These are phyloP conservation scores for Lycia hirtaria DNA, from an alignment of 2,888 invertebrate species.

Conservation along the genomic window DNA sequence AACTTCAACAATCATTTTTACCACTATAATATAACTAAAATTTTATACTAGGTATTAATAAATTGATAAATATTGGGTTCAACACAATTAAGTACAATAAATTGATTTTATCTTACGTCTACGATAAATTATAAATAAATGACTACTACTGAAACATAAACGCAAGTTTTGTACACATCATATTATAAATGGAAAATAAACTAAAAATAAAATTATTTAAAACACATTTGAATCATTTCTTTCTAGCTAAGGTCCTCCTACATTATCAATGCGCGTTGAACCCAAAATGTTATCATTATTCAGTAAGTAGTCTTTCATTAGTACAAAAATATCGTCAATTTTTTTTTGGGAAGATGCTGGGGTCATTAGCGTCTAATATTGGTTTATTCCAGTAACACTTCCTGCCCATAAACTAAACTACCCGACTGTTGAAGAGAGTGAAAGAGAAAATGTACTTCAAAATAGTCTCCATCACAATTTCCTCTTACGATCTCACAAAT, in stretches of 20 bases:
- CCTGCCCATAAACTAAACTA: background rate
- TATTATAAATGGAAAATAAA: background rate
- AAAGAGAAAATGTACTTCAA: background rate
- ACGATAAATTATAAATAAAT: constrained; percentile 3
- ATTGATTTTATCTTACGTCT: background rate
- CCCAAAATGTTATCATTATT: constrained; percentile 36
- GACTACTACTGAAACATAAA: constrained; percentile 7
- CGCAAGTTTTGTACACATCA: constrained; percentile 20
- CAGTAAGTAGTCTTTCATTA: constrained; percentile 33
- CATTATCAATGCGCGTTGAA: constrained; percentile 27
- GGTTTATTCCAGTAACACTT: constrained; percentile 3
- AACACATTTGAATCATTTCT: background rate
- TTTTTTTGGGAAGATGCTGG: constrained; percentile 30
- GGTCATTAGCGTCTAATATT: constrained; percentile 25
- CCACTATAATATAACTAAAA: constrained; percentile 7
- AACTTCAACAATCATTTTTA: constrained; percentile 4
- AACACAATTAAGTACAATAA: constrained; percentile 26
- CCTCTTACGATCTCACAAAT: background rate
- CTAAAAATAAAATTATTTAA: too few species aligned
- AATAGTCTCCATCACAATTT: background rate
- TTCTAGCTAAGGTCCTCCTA: constrained; percentile 21
- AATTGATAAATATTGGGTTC: constrained; percentile 28
- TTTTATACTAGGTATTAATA: constrained; percentile 12
- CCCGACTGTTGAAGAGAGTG: background rate
- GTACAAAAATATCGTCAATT: constrained; percentile 40